Conservation (phyloP, 2,888 invertebrate genomes). For the Lithosia quadra region DNA sequence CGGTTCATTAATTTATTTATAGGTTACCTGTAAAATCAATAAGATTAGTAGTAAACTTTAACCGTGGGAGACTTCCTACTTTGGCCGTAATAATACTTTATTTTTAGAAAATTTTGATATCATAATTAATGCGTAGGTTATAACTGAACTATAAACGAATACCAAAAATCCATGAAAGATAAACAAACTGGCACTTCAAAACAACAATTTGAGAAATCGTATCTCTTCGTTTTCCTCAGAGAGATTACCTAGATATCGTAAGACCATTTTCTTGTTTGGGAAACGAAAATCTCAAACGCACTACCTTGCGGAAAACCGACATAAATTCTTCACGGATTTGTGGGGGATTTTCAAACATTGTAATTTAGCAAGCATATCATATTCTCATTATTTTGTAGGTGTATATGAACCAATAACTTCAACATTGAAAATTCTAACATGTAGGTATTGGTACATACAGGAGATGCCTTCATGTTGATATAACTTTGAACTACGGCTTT, state of each 20-base stretch:
- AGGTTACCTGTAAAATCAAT: no score
- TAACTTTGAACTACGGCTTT: no score
- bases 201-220: conserved; percentile 8
- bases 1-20: no score
- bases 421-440: not conserved
- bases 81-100: no score
- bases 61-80: no score
- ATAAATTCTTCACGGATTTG: conserved; percentile 1
- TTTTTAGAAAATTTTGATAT: no score
- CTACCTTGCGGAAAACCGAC: conserved; percentile 5
- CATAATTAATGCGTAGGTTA: no score
- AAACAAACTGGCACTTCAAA: conserved; percentile 1
- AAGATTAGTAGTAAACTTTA: no score
- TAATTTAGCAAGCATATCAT: not conserved
- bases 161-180: not conserved
- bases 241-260: conserved; percentile 11
- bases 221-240: conserved; percentile 2
- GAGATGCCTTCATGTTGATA: no score
- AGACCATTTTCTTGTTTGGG: conserved; percentile 13
- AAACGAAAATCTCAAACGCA: conserved; percentile 12
- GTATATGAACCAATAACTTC: not conserved
- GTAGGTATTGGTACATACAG: not conserved
- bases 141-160: no score
- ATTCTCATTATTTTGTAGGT: not conserved
- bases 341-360: not conserved